Evolutionary conservation across 1,140 invertebrate species (phyloP), one percentile per base, ranked within the genome.

Genomic region (Solenopsis fugax): DNA sequence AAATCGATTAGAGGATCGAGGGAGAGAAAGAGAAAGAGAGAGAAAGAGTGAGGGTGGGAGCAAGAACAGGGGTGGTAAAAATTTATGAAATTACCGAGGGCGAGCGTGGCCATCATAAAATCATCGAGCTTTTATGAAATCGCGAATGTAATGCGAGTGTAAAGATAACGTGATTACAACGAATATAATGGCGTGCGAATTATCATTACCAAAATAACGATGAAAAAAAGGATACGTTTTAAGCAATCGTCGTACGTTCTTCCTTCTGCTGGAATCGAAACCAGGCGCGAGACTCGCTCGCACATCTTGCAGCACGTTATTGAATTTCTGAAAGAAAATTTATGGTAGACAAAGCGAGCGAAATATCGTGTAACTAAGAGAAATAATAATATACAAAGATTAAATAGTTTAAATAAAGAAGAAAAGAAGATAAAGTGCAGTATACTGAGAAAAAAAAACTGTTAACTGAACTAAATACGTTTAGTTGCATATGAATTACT

Each of bases 181-280:
- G n/a, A 69, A n/a, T 24, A 21, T n/a, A 45, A 34, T 9, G 13
- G 9, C 10, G n/a, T 48, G 13, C 13, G 13, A 75, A 62, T 84
- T 84, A 75, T 75, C 45, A 24, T 84, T 84, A 75, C 62, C 45
- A 24, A 84, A 75, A 60, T 73, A 75, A 84, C 12, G 45, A 60
- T 12, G 10, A 13, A 48, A 16, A 10, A 94, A 94, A 95, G 94
- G 94, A 95, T 95, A 95, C 94, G 92, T 94, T 88, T 92, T 95
- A 0, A 95, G 82, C 9, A 89, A 88, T 6, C 80, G 81, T 5
- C n/a, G 73, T 4, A 91, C 29, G 18, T 81, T 37, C n/a, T 84
- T 86, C 21, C 73, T 82, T 29, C 78, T 89, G 0, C 80, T 82
- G 0, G 71, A 80, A 3, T 78, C 86, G 48, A 94, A 90, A 64